Evolutionary conservation across 2,888 invertebrate species (phyloP).

Genomic region (Matsumyia berberina): DNA sequence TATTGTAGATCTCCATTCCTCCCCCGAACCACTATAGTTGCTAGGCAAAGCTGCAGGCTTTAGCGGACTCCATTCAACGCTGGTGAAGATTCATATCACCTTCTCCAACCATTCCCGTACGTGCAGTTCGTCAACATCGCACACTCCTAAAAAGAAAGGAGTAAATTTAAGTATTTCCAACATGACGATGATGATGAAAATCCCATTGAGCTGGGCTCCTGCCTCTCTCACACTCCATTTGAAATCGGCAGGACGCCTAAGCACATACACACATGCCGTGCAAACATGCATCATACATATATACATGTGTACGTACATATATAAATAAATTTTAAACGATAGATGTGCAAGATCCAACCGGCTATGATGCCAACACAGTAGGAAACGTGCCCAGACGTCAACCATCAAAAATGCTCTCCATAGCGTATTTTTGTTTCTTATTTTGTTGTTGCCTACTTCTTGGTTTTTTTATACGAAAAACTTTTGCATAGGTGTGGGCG

Average conservation of each 20-base stretch:
- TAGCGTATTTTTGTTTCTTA: slow-evolving; percentile 62
- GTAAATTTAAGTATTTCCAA: slow-evolving; percentile 58
- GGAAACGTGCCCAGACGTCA: slow-evolving; percentile 75
- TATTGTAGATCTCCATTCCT: neutral
- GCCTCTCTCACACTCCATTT: neutral
- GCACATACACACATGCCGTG: neutral
- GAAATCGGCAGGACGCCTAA: slow-evolving; percentile 65
- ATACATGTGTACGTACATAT: neutral
- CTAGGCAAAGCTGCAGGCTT: neutral
- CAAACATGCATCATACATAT: slow-evolving; percentile 33
- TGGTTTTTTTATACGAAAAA: slow-evolving; percentile 48
- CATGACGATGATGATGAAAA: slow-evolving; percentile 56
- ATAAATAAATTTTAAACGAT: slow-evolving; percentile 62
- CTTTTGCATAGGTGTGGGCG: slow-evolving; percentile 18
- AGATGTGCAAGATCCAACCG: slow-evolving; percentile 36
- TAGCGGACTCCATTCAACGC: neutral
- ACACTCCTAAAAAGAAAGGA: slow-evolving; percentile 33
- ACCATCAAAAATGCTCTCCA: slow-evolving; percentile 68
- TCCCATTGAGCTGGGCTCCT: slow-evolving; percentile 41
- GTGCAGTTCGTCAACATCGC: slow-evolving; percentile 31
- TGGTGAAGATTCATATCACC: neutral
- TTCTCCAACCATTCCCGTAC: neutral
- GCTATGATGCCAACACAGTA: slow-evolving; percentile 26
- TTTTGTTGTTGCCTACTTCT: slow-evolving; percentile 61
- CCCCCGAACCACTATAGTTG: neutral